Evolutionary conservation across 2,113 vertebrate species (phyloP).

Genomic region (Festucalex cinctus): DNA sequence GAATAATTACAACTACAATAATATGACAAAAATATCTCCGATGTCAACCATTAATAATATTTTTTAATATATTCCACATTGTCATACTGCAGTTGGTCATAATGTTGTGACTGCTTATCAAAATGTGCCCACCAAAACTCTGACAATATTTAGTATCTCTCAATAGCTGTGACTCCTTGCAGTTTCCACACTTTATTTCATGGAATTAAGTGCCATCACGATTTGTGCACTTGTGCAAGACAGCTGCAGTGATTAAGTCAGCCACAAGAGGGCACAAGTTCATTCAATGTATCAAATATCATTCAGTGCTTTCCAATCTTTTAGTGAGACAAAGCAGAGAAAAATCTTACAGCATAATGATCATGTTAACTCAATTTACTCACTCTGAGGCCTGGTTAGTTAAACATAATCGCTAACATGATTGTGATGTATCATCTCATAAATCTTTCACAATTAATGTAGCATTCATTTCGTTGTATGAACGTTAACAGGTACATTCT

Average conservation of each 20-base stretch:
- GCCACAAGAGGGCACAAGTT: conserved; percentile 48
- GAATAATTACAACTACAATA: too few relatives aligned
- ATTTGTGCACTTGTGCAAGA: background rate
- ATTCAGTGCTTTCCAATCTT: background rate
- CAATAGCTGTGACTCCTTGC: conserved; percentile 1
- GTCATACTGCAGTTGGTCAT: background rate
- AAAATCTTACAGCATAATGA: background rate
- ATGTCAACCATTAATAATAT: too few relatives aligned
- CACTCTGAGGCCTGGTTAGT: background rate
- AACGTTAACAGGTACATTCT: background rate
- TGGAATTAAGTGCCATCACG: background rate
- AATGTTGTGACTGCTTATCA: background rate
- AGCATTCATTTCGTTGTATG: background rate
- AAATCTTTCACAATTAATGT: too few relatives aligned
- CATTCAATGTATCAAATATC: background rate
- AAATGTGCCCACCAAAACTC: background rate
- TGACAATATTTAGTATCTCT: background rate
- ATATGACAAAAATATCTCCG: too few relatives aligned
- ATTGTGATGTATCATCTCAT: too few relatives aligned
- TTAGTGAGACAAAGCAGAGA: background rate
- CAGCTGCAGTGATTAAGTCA: conserved; percentile 1
- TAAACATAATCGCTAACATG: too few relatives aligned
- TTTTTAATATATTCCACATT: background rate
- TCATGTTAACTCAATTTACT: background rate
- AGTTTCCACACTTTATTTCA: background rate